Evolutionary conservation across 2,888 invertebrate genomes (phyloP).

Genomic region (Aphodius sticticus): DNA sequence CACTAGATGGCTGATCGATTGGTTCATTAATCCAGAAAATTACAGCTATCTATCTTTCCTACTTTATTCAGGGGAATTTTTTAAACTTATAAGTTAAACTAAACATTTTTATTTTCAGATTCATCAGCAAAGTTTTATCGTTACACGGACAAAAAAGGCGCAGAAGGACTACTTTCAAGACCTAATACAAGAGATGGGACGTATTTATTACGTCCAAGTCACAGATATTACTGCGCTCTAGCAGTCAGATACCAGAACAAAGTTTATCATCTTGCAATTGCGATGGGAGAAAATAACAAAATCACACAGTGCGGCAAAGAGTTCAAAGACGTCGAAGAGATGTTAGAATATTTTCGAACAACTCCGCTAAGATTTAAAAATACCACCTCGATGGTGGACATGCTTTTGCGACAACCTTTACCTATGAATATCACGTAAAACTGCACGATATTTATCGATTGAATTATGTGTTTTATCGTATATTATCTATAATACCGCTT

Average conservation of each 20-base stretch:
- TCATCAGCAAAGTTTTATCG: conserved; percentile 22
- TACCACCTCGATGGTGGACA: conserved; percentile 1
- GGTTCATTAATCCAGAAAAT: too few species aligned
- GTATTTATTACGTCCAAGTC: conserved; percentile 33
- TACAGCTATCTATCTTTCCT: too few species aligned
- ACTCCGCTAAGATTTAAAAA: conserved; percentile 22
- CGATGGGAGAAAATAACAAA: conserved; percentile 9
- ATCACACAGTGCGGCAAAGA: conserved; percentile 16
- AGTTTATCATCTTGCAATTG: conserved; percentile 33
- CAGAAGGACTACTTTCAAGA: conserved; percentile 27
- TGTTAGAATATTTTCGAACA: conserved; percentile 22
- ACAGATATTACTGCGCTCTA: conserved; percentile 25
- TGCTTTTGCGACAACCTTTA: conserved; percentile 12
- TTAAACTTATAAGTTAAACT: neutral
- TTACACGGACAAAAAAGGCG: conserved; percentile 33
- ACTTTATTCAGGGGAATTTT: neutral
- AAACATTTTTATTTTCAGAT: conserved; percentile 19
- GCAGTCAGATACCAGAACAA: conserved; percentile 30
- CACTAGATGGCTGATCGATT: too few species aligned
- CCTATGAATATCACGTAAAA: conserved; percentile 23
- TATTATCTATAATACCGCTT: neutral
- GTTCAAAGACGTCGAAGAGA: conserved; percentile 24
- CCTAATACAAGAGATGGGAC: conserved; percentile 27
- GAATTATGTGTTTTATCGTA: neutral
- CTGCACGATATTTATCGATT: too few species aligned